Conservation (phyloP, 2,888 invertebrate genomes). For the Hipparchia semele region DNA sequence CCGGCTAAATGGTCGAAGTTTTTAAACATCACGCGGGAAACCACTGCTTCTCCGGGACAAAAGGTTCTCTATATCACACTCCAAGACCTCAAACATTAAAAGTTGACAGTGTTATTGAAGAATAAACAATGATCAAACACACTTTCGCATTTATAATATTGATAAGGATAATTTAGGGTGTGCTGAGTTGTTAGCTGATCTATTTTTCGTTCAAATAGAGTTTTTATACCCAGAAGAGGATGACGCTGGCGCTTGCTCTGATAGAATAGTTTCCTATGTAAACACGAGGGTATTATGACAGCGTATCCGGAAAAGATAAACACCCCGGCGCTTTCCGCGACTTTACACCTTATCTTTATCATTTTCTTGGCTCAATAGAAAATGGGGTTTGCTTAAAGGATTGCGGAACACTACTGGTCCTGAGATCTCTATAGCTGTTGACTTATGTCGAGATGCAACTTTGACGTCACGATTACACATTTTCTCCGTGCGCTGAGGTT, state of each 20-base stretch:
- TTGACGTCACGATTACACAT: too few species aligned
- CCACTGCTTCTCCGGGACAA: too few species aligned
- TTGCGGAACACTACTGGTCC: background rate
- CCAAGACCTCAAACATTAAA: too few species aligned
- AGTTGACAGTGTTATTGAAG: too few species aligned
- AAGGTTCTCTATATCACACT: too few species aligned
- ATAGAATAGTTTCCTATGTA: slow-evolving; percentile 26
- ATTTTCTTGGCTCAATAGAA: slow-evolving; percentile 23
- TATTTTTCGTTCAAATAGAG: background rate
- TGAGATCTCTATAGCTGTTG: background rate
- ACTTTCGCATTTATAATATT: too few species aligned
- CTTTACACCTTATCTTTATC: slow-evolving; percentile 22
- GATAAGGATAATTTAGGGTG: too few species aligned
- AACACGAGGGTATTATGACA: slow-evolving; percentile 16
- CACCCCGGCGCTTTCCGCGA: slow-evolving; percentile 10
- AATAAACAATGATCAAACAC: too few species aligned
- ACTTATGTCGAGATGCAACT: background rate
- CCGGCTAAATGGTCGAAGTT: too few species aligned
- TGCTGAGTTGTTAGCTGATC: background rate
- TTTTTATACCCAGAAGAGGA: background rate
- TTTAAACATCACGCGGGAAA: too few species aligned
- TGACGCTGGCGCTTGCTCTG: slow-evolving; percentile 8
- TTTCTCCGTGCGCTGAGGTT: too few species aligned
- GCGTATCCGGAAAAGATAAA: slow-evolving; percentile 21
- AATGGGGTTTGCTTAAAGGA: slow-evolving; percentile 12